phyloP scores from a whole-genome alignment of 2,888 invertebrate genomes.

The Dryobotodes eremita region DNA sequence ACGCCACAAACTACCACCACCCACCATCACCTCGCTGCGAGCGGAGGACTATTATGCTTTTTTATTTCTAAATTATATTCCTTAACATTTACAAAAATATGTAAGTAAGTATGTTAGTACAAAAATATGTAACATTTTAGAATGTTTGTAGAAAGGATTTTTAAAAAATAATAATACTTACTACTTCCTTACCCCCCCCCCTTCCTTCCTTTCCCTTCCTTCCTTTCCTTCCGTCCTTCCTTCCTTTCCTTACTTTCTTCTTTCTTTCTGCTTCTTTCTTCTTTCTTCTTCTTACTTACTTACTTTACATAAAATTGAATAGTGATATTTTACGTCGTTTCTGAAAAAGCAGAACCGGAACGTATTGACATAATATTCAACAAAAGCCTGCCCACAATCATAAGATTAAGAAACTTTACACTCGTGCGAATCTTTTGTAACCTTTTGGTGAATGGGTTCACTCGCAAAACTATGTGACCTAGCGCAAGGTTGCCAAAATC shows the following conservation, averaged over 20 bases:
- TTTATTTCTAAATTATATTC: no score
- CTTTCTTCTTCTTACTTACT: no score
- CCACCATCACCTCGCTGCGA: no score
- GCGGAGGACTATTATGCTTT: no score
- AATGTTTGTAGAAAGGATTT: not conserved
- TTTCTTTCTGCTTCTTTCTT: no score
- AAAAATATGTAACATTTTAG: not conserved
- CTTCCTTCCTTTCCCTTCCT: no score
- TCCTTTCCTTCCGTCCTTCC: no score
- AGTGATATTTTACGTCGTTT: not conserved
- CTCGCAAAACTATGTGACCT: slow-evolving; percentile 44
- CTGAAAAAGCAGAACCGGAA: not conserved
- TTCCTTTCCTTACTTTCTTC: no score
- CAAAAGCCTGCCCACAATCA: not conserved
- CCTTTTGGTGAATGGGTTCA: slow-evolving; percentile 42
- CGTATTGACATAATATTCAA: not conserved
- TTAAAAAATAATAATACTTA: not conserved
- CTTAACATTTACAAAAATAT: not conserved
- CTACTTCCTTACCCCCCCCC: no score
- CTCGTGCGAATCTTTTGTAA: slow-evolving; percentile 36
- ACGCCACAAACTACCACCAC: no score
- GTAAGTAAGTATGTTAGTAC: not conserved
- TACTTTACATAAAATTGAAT: no score
- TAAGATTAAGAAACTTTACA: slow-evolving; percentile 12
- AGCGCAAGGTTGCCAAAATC: slow-evolving; percentile 51